Base-by-base conservation (phyloP, 2,113 vertebrate genomes). In the Tachysurus fulvidraco region DNA sequence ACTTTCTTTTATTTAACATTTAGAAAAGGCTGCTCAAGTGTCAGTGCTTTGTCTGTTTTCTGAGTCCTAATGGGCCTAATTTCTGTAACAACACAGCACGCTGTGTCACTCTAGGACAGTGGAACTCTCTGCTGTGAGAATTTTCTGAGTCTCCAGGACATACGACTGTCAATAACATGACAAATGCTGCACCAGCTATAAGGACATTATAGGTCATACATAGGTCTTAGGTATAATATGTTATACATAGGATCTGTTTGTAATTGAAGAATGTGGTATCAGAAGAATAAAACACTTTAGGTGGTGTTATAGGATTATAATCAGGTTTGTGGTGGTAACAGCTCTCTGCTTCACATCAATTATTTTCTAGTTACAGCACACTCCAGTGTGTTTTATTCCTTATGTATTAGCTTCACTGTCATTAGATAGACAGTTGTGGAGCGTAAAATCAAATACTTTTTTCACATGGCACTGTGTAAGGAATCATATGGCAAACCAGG, bases 21-120 rank as follows among this genome's bases (percentile, higher is more conserved):
- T n/a, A 52, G 23, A 2, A 12, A 46, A 52, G 23, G 25, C 14
- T 5, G 50, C 23, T 52, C 5, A 12, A 8, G 44, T 52, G 73
- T 52, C 23, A 52, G 10, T 74, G 71, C 71, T 44, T 44, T 74
- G 71, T 28, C n/a, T 5, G 30, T 19, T 71, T 74, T n/a, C n/a
- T 23, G n/a, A n/a, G n/a, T 71, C 62, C 86, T 91, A 91, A 93
- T 91, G 82, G 77, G 83, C 57, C 86, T 91, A 91, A 93, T 93
- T 92, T 89, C 83, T 52, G 67, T 89, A 89, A 92, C 92, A 90
- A 92, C 89, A 79, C 54, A 87, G 81, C 87, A 81, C 78, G 69
- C 91, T 84, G 74, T 57, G 79, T 91, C 88, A 87, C 84, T 88
- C 54, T 52, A 46, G 85, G 86, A 81, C 74, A 57, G 74, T 71